These are phyloP conservation scores for Formica aserva DNA, from an alignment of 2,888 invertebrate genomes.

Conservation along the genomic window DNA sequence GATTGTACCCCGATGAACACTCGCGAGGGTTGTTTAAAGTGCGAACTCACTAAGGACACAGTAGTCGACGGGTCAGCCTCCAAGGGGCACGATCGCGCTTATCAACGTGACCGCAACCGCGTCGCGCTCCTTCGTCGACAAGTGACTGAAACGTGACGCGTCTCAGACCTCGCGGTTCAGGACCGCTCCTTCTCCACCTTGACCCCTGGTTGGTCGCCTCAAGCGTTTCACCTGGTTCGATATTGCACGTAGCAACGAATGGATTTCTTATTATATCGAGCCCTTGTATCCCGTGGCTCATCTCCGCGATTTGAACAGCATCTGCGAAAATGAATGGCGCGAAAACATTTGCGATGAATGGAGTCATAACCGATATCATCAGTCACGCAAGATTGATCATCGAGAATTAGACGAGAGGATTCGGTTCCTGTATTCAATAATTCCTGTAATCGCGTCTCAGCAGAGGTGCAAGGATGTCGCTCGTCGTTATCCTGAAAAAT, in stretches of 20 bases:
- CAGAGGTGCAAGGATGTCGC: conserved; percentile 87
- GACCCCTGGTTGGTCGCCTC: conserved; percentile 18
- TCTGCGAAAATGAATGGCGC: conserved; percentile 20
- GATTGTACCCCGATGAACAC: conserved; percentile 52
- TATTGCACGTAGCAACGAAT: conserved; percentile 13
- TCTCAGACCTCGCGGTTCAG: conserved; percentile 17
- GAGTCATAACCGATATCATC: conserved; percentile 25
- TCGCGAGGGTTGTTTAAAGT: conserved; percentile 73
- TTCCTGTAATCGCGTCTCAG: background rate
- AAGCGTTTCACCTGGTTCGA: conserved; percentile 42
- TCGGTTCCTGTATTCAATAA: background rate
- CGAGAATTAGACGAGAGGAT: background rate
- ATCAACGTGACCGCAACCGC: background rate
- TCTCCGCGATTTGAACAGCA: background rate
- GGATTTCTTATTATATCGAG: background rate
- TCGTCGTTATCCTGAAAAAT: conserved; percentile 89
- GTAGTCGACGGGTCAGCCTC: conserved; percentile 72
- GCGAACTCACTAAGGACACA: conserved; percentile 70
- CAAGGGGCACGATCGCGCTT: conserved; percentile 41
- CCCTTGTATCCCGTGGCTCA: background rate
- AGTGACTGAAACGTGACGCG: conserved; percentile 24
- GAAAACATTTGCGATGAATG: conserved; percentile 39
- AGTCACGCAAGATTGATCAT: background rate
- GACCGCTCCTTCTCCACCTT: conserved; percentile 24
- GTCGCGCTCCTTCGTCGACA: background rate